phyloP scores from a whole-genome alignment of 2,113 vertebrate genomes.

The Leucopsar rothschildi region DNA sequence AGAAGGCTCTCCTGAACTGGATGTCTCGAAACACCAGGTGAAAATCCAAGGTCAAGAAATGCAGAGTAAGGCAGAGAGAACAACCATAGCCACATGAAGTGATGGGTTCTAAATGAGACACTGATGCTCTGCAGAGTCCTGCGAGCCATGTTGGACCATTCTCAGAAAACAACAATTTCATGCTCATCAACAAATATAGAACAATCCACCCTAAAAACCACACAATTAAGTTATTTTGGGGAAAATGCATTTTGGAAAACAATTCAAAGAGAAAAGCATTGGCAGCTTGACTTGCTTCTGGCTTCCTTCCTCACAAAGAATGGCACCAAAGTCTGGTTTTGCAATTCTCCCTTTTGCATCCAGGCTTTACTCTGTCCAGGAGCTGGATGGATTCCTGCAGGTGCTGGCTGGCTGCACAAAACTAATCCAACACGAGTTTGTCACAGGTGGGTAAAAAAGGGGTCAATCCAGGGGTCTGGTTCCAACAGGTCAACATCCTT shows the following conservation, averaged over 20 bases:
- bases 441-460: background rate
- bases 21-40: background rate
- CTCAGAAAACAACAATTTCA: constrained; percentile 33
- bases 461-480: background rate
- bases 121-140: background rate
- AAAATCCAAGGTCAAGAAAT: constrained; percentile 36
- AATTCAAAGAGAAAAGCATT: constrained; percentile 16
- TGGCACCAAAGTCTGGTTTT: background rate
- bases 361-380: background rate
- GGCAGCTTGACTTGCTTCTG: constrained; percentile 19
- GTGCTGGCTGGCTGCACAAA: background rate
- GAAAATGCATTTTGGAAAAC: constrained; percentile 8
- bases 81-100: accelerated
- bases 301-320: background rate
- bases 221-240: constrained; percentile 53
- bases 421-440: accelerated
- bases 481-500: background rate
- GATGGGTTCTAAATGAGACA: background rate
- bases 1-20: background rate
- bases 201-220: background rate
- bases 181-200: constrained; percentile 52
- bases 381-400: background rate
- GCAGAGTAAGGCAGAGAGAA: background rate
- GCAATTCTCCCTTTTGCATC: background rate
- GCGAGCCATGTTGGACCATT: constrained; percentile 10